Evolutionary conservation across 2,113 vertebrate species (phyloP), one percentile per base, ranked within the genome.

Genomic region (Ivindomyrus marchei): DNA sequence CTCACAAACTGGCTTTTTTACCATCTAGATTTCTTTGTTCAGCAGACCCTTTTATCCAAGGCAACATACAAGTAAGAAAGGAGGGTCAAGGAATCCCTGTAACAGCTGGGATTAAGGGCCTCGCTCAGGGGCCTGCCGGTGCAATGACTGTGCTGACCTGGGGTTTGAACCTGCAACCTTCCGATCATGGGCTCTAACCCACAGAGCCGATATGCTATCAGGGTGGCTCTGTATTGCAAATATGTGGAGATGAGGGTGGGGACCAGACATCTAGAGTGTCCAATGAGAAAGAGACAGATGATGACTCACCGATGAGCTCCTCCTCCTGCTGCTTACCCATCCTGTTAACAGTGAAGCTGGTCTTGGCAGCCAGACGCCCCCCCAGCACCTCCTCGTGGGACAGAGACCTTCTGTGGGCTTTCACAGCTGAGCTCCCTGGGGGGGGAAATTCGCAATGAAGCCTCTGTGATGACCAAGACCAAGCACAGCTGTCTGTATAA

Each of bases 351-450:
- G 98, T 98, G 85, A 97, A 99, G 94, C 98, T 99, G 86, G 97
- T 99, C 89, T 95, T 99, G 42, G 98, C 97, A 6, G 98, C 98
- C 31, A 97, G 94, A 45, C 96, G 98, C 80, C 98, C 98, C 31
- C 98, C 98, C 17, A 99, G 95, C 52, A 99, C 95, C 1, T 96
- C 97, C 90, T 99, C 97, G 0, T 99, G 98, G 52, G 98, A 98
- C 93, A 96, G 97, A 1, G 96, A 90, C 85, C 95, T 98, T 92
- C 94, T 96, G 91, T 97, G 95, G 1, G 58, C n/a, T 1, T n/a
- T 84, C 46, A 36, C 87, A 1, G 90, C 89, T 0, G 92, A 91
- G 0, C 92, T 91, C 94, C 96, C 98, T 99, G 94, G 42, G n/a
- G 39, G 39, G 88, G 77, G 50, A 39, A 87, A 17, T 24, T 39